A percentile compares a stretch with the other conserved stretches of the same genome.
Conservation (phyloP, 1,140 invertebrate genomes). For the Solenopsis fugax region DNA sequence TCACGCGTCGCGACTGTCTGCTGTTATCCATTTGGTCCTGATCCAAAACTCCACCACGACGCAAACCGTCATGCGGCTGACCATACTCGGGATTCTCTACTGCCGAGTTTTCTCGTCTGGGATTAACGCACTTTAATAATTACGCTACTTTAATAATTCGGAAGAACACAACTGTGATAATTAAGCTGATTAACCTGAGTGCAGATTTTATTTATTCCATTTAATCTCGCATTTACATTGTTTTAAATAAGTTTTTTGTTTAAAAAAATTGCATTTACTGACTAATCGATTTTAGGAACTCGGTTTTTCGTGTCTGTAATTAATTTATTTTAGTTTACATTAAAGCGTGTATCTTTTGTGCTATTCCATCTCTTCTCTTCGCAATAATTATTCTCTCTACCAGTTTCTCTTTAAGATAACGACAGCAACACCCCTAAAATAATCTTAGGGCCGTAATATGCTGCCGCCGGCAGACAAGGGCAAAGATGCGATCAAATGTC, state of each 20-base stretch:
- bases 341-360: neutral
- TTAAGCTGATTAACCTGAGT: neutral
- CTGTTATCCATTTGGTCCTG: conserved; percentile 68
- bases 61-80: conserved; percentile 10
- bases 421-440: neutral
- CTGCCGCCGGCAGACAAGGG: neutral
- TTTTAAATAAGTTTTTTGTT: neutral
- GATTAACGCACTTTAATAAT: conserved; percentile 46
- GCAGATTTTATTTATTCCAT: neutral
- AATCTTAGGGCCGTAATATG: too few relatives aligned
- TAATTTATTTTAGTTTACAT: neutral
- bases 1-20: conserved; percentile 28
- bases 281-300: neutral
- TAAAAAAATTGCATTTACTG: neutral
- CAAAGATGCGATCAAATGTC: conserved; percentile 48
- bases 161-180: conserved; percentile 1
- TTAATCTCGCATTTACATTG: neutral
- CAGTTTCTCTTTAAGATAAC: neutral
- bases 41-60: conserved; percentile 57
- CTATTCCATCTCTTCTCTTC: neutral
- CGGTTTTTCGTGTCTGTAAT: neutral
- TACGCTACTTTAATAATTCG: too few relatives aligned
- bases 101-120: conserved; percentile 36
- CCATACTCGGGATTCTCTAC: conserved; percentile 32
- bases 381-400: neutral